Conservation (phyloP, 2,113 vertebrate genomes). For the Apteryx mantelli region DNA sequence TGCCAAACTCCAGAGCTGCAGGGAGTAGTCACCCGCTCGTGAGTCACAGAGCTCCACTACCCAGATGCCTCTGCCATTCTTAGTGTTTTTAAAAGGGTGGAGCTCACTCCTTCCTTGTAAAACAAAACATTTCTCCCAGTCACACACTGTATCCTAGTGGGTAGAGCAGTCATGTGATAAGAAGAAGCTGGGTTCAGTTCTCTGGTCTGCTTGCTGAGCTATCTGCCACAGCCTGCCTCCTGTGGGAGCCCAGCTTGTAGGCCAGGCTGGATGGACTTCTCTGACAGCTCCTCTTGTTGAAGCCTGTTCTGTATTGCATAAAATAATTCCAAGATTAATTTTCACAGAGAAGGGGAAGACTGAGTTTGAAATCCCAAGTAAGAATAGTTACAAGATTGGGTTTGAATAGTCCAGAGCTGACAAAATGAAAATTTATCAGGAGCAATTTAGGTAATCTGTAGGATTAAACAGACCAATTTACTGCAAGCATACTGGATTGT, state of each 20-base stretch:
- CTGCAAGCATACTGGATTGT: not conserved
- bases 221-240: not conserved
- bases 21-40: too few species aligned
- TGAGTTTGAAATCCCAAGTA: not conserved
- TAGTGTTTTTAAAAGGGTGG: too few species aligned
- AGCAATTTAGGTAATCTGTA: not conserved
- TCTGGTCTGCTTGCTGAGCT: not conserved
- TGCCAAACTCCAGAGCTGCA: too few species aligned
- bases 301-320: not conserved
- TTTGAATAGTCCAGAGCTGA: not conserved
- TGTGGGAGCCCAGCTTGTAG: not conserved
- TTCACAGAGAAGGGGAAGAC: not conserved
- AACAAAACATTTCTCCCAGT: too few species aligned
- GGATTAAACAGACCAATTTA: not conserved
- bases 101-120: too few species aligned
- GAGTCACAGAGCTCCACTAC: too few species aligned
- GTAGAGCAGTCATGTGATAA: too few species aligned
- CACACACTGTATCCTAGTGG: too few species aligned
- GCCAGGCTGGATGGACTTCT: too few species aligned
- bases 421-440: not conserved
- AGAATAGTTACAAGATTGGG: fast-evolving
- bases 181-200: not conserved
- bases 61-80: too few species aligned
- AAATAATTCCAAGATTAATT: not conserved
- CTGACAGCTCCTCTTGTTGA: not conserved